phyloP scores from a whole-genome alignment of 2,888 invertebrate genomes.

The Apocheima hispidaria region DNA sequence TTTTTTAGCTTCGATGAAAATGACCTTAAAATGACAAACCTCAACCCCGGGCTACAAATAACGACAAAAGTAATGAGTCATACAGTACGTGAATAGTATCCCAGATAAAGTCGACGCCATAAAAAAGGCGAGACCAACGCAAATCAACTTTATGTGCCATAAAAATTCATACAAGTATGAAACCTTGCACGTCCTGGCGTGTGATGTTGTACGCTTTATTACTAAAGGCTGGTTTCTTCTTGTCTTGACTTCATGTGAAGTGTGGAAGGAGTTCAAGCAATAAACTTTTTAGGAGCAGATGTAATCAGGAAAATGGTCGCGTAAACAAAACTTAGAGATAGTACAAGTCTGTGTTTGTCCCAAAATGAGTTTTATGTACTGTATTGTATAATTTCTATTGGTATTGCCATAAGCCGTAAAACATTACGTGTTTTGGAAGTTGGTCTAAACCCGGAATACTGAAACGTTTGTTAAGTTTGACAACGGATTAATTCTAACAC shows the following conservation, averaged over 20 bases:
- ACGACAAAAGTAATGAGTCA: slow-evolving; percentile 42
- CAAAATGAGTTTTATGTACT: slow-evolving; percentile 6
- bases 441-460: too few species aligned
- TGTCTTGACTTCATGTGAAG: slow-evolving; percentile 20
- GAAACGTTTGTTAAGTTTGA: too few species aligned
- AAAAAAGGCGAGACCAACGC: slow-evolving; percentile 41
- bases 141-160: slow-evolving; percentile 46
- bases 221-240: slow-evolving; percentile 21
- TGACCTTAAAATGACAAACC: too few species aligned
- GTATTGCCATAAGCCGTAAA: too few species aligned
- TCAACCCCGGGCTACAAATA: slow-evolving; percentile 19
- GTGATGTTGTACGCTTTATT: slow-evolving; percentile 31
- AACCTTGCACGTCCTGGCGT: slow-evolving; percentile 25
- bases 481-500: too few species aligned
- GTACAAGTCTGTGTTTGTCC: background rate
- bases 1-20: too few species aligned
- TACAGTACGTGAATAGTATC: slow-evolving; percentile 44
- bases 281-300: slow-evolving; percentile 34
- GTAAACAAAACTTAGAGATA: slow-evolving; percentile 29
- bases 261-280: slow-evolving; percentile 28
- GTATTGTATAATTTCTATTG: too few species aligned
- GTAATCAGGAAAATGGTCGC: slow-evolving; percentile 29
- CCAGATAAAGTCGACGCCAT: slow-evolving; percentile 39
- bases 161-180: slow-evolving; percentile 43
- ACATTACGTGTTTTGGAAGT: too few species aligned